phyloP scores from a whole-genome alignment of 2,888 invertebrate genomes.

The Abrostola triplasia region DNA sequence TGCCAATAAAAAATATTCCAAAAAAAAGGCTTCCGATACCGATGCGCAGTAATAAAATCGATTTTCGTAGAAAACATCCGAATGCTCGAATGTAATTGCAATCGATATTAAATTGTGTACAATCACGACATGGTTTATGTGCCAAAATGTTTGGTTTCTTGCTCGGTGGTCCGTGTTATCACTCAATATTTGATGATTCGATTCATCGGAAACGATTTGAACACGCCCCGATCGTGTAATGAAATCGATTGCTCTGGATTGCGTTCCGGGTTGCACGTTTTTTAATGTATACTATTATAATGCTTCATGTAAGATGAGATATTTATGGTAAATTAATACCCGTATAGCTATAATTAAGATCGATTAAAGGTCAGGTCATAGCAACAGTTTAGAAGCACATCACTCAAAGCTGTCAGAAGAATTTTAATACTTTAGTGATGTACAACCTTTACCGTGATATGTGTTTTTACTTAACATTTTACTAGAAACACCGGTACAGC shows the following conservation, averaged over 20 bases:
- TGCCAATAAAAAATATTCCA: conserved; percentile 51
- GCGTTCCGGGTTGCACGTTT: conserved; percentile 43
- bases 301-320: conserved; percentile 33
- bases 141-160: conserved; percentile 58
- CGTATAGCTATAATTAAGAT: conserved; percentile 44
- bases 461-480: neutral
- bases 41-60: conserved; percentile 33
- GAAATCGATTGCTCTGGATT: conserved; percentile 58
- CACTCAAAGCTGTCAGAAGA: conserved; percentile 47
- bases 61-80: conserved; percentile 49
- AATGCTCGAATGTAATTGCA: conserved; percentile 47
- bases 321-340: conserved; percentile 49
- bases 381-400: conserved; percentile 50
- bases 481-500: too few relatives aligned
- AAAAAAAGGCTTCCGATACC: conserved; percentile 32
- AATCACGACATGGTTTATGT: conserved; percentile 51
- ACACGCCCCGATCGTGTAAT: conserved; percentile 57
- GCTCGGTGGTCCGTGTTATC: conserved; percentile 65
- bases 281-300: conserved; percentile 35
- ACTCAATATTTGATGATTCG: conserved; percentile 62
- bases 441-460: conserved; percentile 5
- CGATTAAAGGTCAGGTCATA: conserved; percentile 50
- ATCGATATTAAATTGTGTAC: conserved; percentile 65
- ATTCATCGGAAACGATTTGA: conserved; percentile 65
- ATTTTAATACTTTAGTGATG: conserved; percentile 23